Conservation (phyloP, 2,888 invertebrate genomes). For the Synanthedon myopaeformis region DNA sequence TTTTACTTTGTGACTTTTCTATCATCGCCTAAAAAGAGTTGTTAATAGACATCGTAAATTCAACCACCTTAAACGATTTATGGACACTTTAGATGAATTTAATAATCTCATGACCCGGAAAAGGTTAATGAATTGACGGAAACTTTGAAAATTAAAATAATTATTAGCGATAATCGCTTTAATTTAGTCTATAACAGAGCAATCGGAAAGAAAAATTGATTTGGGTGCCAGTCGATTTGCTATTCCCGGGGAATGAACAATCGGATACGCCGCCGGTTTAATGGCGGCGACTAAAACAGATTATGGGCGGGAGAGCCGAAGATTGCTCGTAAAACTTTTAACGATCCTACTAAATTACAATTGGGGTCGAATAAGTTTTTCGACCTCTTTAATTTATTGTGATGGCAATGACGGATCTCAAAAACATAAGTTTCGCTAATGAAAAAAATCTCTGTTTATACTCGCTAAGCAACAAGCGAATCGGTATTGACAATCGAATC, state of each 20-base stretch:
- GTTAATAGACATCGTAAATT: too few relatives aligned
- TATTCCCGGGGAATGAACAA: conserved; percentile 4
- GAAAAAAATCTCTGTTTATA: not conserved
- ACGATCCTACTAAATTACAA: conserved; percentile 48
- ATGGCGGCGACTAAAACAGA: conserved; percentile 34
- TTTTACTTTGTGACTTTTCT: too few relatives aligned
- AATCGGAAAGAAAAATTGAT: conserved; percentile 4
- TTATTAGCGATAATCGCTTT: conserved; percentile 13
- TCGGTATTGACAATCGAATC: too few relatives aligned
- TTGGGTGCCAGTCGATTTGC: conserved; percentile 5
- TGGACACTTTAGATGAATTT: not conserved
- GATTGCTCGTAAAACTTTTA: conserved; percentile 55
- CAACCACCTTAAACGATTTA: not conserved
- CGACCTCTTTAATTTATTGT: conserved; percentile 43
- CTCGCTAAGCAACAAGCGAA: not conserved
- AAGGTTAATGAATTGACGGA: not conserved
- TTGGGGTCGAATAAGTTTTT: conserved; percentile 39
- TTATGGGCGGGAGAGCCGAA: conserved; percentile 39
- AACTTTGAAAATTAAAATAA: conserved; percentile 1
- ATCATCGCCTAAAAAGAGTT: too few relatives aligned
- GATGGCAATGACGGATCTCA: conserved; percentile 20
- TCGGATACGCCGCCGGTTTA: conserved; percentile 10
- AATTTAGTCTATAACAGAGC: conserved; percentile 9
- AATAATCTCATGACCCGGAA: not conserved
- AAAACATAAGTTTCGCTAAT: conserved; percentile 21